A percentile compares a stretch with the other conserved stretches of the same genome.
phyloP scores from a whole-genome alignment of 37 sponge, comb jelly and placozoan genomes.

The Theonella swinhoei region DNA sequence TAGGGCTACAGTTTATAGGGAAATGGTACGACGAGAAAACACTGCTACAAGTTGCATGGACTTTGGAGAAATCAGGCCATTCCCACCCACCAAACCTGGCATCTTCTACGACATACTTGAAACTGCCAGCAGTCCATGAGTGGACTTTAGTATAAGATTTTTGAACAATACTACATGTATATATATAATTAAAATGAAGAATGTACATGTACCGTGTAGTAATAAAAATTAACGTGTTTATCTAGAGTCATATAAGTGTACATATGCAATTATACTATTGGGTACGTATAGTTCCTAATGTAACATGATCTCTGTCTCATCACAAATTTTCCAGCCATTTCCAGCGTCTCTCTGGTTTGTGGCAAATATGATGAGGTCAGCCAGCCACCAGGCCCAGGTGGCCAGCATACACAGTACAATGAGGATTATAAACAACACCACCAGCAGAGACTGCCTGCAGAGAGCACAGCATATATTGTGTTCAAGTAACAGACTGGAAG shows the following conservation, averaged over 20 bases:
- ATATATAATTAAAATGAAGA: not conserved
- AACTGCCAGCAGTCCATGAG: not conserved
- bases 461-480: conserved; percentile 25
- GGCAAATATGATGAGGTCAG: conserved; percentile 77
- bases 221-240: too few relatives aligned
- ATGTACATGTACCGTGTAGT: not conserved
- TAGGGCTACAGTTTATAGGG: conserved; percentile 71
- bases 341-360: conserved; percentile 64
- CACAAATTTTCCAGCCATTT: too few relatives aligned
- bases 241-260: too few relatives aligned
- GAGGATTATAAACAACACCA: not conserved
- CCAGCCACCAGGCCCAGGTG: conserved; percentile 74
- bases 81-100: conserved; percentile 22
- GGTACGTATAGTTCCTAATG: too few relatives aligned
- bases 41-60: conserved; percentile 58
- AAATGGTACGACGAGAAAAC: conserved; percentile 75
- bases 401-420: conserved; percentile 18
- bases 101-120: conserved; percentile 46
- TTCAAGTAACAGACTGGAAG: too few relatives aligned
- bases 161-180: not conserved
- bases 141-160: not conserved
- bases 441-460: too few relatives aligned
- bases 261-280: too few relatives aligned
- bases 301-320: too few relatives aligned
- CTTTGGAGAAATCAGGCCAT: conserved; percentile 11